phyloP scores from a whole-genome alignment of 2,888 invertebrate species.

The Macrophya alboannulata region DNA sequence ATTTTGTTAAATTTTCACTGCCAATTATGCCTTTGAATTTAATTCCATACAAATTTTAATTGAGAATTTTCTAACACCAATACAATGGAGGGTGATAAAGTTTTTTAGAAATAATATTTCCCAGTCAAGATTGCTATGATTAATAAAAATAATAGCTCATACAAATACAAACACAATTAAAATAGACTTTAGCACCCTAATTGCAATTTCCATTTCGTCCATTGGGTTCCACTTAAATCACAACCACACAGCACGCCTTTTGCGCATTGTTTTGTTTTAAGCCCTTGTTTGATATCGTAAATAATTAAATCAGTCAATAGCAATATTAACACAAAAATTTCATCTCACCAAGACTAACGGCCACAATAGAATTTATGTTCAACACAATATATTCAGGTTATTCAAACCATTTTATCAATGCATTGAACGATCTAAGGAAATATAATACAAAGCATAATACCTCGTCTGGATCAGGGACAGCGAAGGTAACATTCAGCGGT shows the following conservation, averaged over 20 bases:
- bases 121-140: background rate
- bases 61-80: background rate
- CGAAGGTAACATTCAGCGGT: constrained; percentile 94
- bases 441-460: constrained; percentile 78
- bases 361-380: constrained; percentile 11
- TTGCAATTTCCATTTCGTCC: background rate
- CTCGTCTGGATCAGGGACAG: constrained; percentile 92
- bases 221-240: background rate
- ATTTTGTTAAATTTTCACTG: constrained; percentile 57
- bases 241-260: background rate
- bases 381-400: constrained; percentile 55
- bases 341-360: background rate
- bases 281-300: constrained; percentile 1
- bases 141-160: background rate
- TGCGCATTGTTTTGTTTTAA: background rate
- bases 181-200: background rate
- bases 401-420: constrained; percentile 42
- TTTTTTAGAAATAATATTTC: background rate
- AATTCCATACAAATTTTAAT: background rate
- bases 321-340: constrained; percentile 8
- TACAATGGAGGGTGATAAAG: background rate
- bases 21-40: constrained; percentile 38
- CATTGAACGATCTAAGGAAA: constrained; percentile 5
- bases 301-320: constrained; percentile 25
- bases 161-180: background rate